Evolutionary conservation across 2,797 vertebrate species (phyloP).

Genomic region (Gouania willdenowi): DNA sequence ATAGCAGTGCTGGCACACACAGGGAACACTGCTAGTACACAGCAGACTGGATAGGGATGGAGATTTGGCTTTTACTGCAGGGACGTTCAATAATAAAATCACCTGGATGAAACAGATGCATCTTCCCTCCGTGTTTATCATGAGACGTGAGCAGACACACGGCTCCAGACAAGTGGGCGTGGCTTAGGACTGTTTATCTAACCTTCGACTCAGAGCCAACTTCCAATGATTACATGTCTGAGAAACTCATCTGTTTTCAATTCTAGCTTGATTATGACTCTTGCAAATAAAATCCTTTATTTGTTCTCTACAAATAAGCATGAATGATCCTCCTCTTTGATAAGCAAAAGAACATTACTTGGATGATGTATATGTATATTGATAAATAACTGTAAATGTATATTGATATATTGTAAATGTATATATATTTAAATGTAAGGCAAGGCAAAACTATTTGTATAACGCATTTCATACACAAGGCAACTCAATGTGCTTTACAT

Average conservation of each 20-base stretch:
- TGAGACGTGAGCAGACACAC: slow-evolving; percentile 23
- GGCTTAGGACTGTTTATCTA: neutral
- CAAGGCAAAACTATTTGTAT: too few relatives aligned
- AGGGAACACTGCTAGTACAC: slow-evolving; percentile 60
- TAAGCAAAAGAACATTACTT: too few relatives aligned
- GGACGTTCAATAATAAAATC: too few relatives aligned
- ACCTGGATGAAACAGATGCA: slow-evolving; percentile 11
- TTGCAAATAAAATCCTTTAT: neutral
- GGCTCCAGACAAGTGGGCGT: neutral
- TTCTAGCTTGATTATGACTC: neutral
- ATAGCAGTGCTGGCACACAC: slow-evolving; percentile 51
- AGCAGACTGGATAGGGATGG: slow-evolving; percentile 59
- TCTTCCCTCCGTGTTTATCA: slow-evolving; percentile 28
- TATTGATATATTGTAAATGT: too few relatives aligned
- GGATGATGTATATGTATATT: too few relatives aligned
- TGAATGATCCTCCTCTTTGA: too few relatives aligned
- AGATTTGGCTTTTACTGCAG: slow-evolving; percentile 55
- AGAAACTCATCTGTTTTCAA: neutral
- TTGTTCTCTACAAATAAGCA: too few relatives aligned
- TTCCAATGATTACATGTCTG: neutral
- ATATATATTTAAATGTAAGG: too few relatives aligned
- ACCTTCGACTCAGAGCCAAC: neutral
- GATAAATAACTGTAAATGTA: too few relatives aligned
- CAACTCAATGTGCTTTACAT: too few relatives aligned
- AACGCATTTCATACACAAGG: too few relatives aligned